phyloP scores from a whole-genome alignment of 2,888 invertebrate species.

The Stratiomys singularior region DNA sequence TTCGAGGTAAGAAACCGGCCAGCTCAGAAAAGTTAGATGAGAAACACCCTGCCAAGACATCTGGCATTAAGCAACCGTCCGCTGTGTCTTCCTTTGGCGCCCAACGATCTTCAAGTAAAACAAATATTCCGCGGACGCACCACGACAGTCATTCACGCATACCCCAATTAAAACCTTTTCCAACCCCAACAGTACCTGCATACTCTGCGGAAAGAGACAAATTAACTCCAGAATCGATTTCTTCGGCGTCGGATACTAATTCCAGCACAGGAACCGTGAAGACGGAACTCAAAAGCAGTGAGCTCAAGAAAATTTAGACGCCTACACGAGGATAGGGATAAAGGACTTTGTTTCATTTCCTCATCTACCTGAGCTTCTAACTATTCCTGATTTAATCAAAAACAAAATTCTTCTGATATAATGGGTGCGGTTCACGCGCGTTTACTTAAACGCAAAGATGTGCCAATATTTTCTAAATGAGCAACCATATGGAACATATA shows the following conservation, averaged over 20 bases:
- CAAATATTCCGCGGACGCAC: constrained; percentile 48
- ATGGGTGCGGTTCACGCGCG: too few species aligned
- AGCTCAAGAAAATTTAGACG: neutral
- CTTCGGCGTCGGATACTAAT: constrained; percentile 53
- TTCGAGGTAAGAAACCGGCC: constrained; percentile 53
- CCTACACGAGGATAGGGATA: too few species aligned
- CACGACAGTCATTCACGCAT: constrained; percentile 44
- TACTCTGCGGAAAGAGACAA: constrained; percentile 52
- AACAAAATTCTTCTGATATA: too few species aligned
- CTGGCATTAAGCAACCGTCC: constrained; percentile 52
- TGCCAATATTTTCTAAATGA: too few species aligned
- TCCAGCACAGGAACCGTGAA: constrained; percentile 64
- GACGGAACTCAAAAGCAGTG: constrained; percentile 59
- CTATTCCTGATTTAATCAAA: too few species aligned
- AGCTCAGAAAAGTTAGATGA: constrained; percentile 33
- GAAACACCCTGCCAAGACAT: too few species aligned
- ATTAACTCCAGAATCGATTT: constrained; percentile 55
- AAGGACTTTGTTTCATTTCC: too few species aligned
- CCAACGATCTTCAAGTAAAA: constrained; percentile 26
- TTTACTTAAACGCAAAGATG: too few species aligned
- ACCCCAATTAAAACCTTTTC: constrained; percentile 40
- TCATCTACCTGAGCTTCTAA: too few species aligned
- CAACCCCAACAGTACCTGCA: constrained; percentile 9
- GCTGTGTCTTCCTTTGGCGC: constrained; percentile 2
- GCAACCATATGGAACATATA: too few species aligned